Conservation (phyloP, 1,140 invertebrate species). For the Drosophila funebris region DNA sequence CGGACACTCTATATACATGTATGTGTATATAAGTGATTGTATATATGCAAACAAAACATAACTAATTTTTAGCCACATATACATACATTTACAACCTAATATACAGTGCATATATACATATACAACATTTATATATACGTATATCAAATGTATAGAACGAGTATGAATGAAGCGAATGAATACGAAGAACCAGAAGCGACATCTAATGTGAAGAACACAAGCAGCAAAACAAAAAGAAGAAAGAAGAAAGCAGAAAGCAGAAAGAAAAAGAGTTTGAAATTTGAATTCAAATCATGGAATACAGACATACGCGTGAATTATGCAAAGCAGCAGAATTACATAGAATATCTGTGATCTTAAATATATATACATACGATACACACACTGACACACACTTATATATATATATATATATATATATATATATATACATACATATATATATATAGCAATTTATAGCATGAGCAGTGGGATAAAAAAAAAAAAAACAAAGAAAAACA, state of each 20-base stretch:
- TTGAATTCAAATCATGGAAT: conserved; percentile 43
- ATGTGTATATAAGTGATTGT: conserved; percentile 15
- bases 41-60: conserved; percentile 26
- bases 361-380: conserved; percentile 73
- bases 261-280: too few relatives aligned
- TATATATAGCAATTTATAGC: conserved; percentile 21
- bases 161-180: not conserved
- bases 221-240: too few relatives aligned
- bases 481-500: too few relatives aligned
- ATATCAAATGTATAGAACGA: conserved; percentile 16
- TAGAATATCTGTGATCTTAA: conserved; percentile 84
- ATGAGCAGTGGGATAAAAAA: conserved; percentile 46
- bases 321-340: conserved; percentile 73
- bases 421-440: conserved; percentile 56
- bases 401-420: conserved; percentile 28
- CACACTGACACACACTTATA: conserved; percentile 70
- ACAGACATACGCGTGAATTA: conserved; percentile 52
- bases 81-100: conserved; percentile 35
- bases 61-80: conserved; percentile 44
- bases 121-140: conserved; percentile 25
- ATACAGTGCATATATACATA: conserved; percentile 30
- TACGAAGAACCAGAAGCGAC: not conserved
- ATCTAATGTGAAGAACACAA: conserved; percentile 37
- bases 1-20: not conserved
- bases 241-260: too few relatives aligned